These are phyloP conservation scores for Gallinago media DNA, from an alignment of 2,113 vertebrate genomes.

Conservation along the genomic window DNA sequence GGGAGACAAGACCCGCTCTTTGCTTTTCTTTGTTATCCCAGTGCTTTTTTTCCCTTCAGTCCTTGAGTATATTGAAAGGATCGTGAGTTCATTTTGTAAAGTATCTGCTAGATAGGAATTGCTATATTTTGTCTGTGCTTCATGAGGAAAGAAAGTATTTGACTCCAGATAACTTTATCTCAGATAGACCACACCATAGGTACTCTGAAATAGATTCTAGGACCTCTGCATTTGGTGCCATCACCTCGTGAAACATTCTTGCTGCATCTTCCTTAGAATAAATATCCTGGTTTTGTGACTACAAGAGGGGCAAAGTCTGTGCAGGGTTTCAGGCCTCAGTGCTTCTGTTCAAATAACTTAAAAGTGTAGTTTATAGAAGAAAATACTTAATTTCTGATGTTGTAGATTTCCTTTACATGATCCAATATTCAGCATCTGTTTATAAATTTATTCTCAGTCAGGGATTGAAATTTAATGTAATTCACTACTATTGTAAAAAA, in stretches of 20 bases:
- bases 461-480: neutral
- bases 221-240: no score
- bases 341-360: neutral
- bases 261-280: neutral
- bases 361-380: neutral
- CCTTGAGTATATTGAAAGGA: neutral
- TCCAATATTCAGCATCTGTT: neutral
- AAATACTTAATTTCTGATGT: neutral
- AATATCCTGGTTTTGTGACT: neutral
- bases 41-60: neutral
- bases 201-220: neutral
- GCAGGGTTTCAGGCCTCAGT: neutral
- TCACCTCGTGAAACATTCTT: neutral
- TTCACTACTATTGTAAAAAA: neutral
- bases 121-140: neutral
- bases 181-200: no score
- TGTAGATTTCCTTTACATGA: neutral
- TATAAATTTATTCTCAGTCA: neutral
- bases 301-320: neutral
- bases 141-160: neutral
- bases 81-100: neutral
- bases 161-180: neutral
- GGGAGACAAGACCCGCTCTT: neutral
- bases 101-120: neutral
- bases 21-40: neutral